Evolutionary conservation across 2,113 vertebrate genomes (phyloP).

Genomic region (Verasper variegatus): DNA sequence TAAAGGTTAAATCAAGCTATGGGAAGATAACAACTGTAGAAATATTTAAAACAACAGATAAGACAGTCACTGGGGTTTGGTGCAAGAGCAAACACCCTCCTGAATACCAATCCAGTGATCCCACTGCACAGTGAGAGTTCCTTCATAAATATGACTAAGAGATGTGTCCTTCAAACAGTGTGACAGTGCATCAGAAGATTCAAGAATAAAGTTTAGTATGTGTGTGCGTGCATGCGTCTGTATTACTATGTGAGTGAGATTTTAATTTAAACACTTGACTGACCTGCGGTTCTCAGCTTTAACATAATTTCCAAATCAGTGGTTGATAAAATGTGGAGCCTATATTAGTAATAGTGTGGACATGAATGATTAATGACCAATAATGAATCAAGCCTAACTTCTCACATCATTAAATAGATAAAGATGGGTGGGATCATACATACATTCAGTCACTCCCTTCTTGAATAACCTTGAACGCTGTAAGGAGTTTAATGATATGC

Average conservation of each 20-base stretch:
- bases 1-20: constrained; percentile 12
- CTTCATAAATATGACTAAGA: background rate
- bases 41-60: background rate
- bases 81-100: too few relatives aligned
- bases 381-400: constrained; percentile 52
- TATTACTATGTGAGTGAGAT: background rate
- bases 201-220: too few relatives aligned
- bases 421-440: constrained; percentile 42
- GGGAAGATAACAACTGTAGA: background rate
- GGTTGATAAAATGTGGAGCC: constrained; percentile 35
- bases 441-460: constrained; percentile 35
- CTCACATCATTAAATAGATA: constrained; percentile 62
- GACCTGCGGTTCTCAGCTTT: constrained; percentile 14
- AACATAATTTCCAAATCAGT: constrained; percentile 41
- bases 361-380: constrained; percentile 54
- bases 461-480: constrained; percentile 62
- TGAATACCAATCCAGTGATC: background rate
- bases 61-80: background rate
- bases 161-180: background rate
- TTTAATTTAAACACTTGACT: constrained; percentile 17
- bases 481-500: constrained; percentile 49
- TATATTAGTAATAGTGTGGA: constrained; percentile 26
- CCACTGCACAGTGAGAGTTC: background rate
- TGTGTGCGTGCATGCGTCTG: background rate
- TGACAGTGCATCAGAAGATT: background rate